A percentile compares a stretch with the other conserved stretches of the same genome.
phyloP scores from a whole-genome alignment of 2,797 vertebrate genomes.

The Gephyroberyx darwinii region DNA sequence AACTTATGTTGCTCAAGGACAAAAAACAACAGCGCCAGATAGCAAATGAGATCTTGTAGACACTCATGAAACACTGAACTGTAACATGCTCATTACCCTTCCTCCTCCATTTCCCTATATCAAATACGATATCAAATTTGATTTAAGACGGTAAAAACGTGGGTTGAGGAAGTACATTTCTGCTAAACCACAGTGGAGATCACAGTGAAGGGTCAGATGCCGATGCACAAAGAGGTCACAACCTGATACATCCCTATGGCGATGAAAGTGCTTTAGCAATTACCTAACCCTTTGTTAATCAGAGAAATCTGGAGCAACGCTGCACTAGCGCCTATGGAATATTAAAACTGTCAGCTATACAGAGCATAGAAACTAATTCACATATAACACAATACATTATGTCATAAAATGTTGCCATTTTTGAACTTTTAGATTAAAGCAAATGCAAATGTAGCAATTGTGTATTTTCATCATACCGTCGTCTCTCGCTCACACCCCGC shows the following conservation, averaged over 20 bases:
- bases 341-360: constrained; percentile 47
- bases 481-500: constrained; percentile 29
- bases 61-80: constrained; percentile 26
- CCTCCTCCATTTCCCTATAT: constrained; percentile 29
- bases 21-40: constrained; percentile 15
- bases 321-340: constrained; percentile 24
- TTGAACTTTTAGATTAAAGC: constrained; percentile 60
- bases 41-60: constrained; percentile 37
- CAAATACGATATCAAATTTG: constrained; percentile 31
- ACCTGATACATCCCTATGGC: constrained; percentile 22
- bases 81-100: constrained; percentile 38
- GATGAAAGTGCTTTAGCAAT: constrained; percentile 27
- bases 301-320: constrained; percentile 35
- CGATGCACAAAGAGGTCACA: constrained; percentile 16
- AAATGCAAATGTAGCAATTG: constrained; percentile 37
- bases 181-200: constrained; percentile 18
- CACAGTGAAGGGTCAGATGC: constrained; percentile 23
- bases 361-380: constrained; percentile 29
- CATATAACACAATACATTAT: constrained; percentile 42
- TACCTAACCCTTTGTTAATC: constrained; percentile 54
- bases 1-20: constrained; percentile 56
- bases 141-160: neutral
- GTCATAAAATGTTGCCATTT: constrained; percentile 14
- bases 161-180: constrained; percentile 15
- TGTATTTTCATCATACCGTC: neutral